A percentile compares a stretch with the other conserved stretches of the same genome.
These are phyloP conservation scores for Tineola bisselliella DNA, from an alignment of 2,888 invertebrate genomes.

Conservation along the genomic window DNA sequence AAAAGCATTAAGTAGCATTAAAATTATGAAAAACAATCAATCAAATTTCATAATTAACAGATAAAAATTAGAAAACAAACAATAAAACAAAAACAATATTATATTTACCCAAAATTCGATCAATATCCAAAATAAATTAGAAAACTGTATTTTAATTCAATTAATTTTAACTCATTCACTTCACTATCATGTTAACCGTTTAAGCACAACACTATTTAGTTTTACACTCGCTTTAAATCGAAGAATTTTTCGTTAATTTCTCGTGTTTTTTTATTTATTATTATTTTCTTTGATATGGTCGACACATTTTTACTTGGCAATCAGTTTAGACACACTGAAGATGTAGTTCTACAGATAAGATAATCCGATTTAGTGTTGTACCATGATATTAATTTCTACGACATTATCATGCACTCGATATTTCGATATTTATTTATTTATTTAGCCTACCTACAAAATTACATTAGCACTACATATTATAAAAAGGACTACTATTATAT, in stretches of 20 bases:
- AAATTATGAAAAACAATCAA: neutral
- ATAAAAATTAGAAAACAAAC: neutral
- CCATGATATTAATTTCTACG: too few species aligned
- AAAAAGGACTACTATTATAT: too few species aligned
- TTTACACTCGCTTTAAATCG: neutral
- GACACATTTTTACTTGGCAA: neutral
- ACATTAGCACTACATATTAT: too few species aligned
- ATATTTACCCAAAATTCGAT: neutral
- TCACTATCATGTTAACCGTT: neutral
- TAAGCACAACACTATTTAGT: neutral
- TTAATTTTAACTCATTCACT: neutral
- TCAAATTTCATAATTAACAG: neutral
- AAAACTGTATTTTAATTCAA: too few species aligned
- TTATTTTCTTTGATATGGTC: neutral
- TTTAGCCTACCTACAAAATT: too few species aligned
- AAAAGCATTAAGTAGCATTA: neutral
- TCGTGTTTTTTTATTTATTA: neutral
- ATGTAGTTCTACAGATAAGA: neutral
- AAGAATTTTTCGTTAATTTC: neutral
- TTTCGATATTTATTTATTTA: too few species aligned
- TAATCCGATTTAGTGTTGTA: neutral
- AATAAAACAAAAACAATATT: neutral
- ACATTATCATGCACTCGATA: too few species aligned
- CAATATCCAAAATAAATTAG: too few species aligned
- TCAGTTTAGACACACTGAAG: constrained; percentile 4